These are phyloP conservation scores for Maconellicoccus hirsutus DNA, from an alignment of 1,140 invertebrate genomes.

Conservation along the genomic window DNA sequence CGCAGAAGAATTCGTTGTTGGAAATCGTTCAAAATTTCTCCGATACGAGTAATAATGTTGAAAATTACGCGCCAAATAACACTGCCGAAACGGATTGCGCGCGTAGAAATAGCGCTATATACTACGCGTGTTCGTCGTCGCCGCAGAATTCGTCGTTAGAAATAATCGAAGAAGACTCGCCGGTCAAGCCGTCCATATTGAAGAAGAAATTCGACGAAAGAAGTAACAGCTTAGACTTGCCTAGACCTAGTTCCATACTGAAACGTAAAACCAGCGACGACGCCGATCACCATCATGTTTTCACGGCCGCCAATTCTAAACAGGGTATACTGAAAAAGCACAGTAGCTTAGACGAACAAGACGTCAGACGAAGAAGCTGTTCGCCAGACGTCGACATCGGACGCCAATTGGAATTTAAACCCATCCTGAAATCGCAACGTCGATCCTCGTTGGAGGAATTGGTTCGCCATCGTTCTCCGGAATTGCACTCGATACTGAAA, in stretches of 20 bases:
- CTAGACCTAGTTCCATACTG: slow-evolving; percentile 30
- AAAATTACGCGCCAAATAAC: neutral
- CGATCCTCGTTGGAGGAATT: slow-evolving; percentile 57
- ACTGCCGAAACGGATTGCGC: neutral
- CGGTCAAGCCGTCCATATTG: neutral
- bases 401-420: slow-evolving; percentile 39
- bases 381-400: slow-evolving; percentile 46
- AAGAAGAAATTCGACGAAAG: slow-evolving; percentile 12
- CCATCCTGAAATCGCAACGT: slow-evolving; percentile 54
- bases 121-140: neutral
- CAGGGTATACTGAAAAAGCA: slow-evolving; percentile 66
- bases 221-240: slow-evolving; percentile 28
- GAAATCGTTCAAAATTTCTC: neutral
- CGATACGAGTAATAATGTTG: neutral
- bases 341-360: slow-evolving; percentile 61
- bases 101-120: neutral
- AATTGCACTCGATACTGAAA: slow-evolving; percentile 26
- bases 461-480: slow-evolving; percentile 42
- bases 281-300: slow-evolving; percentile 34
- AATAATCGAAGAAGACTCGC: neutral
- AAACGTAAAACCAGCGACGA: slow-evolving; percentile 38
- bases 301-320: slow-evolving; percentile 37
- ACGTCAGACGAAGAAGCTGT: slow-evolving; percentile 50
- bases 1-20: neutral
- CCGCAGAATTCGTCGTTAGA: neutral